Base-by-base conservation (phyloP, 2,113 vertebrate genomes). In the Maccullochella peelii region DNA sequence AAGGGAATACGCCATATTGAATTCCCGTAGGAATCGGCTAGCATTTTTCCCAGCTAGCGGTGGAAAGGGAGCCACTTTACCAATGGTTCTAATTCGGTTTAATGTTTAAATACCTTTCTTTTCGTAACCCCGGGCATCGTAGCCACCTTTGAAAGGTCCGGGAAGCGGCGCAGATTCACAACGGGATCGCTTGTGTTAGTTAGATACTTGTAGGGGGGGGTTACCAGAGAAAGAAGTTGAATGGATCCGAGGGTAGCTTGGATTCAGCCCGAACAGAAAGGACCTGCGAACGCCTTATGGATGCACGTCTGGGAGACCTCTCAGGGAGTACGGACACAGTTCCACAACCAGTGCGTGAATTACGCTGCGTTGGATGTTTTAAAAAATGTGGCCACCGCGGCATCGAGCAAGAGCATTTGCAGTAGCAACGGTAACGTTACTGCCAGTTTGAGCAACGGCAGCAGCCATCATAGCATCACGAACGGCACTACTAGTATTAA, bases 201-300 rank as follows among this genome's bases (percentile, higher is more conserved):
- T 80, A 63, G 74, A 65, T 76, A 89, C 83, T 88, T 82, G 85
- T 63, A 40, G 73, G 86, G 91, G 86, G 91, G 83, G 73, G 84
- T 69, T 61, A 89, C 84, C 90, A 79, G 92, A 93, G 93, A 87
- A 71, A 92, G 89, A 95, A 92, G 93, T 96, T 97, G 97, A 96
- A 98, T 99, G 98, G 98, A 99, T 97, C 97, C 98, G 95, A 97
- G 97, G 95, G 96, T 99, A 92, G 97, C 98, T 93, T 99, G 98
- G 98, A 98, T 99, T 95, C 98, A 99, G 97, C 98, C 98, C 80
- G 98, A 99, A 93, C 98, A 99, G 96, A 98, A 97, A 95, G 98
- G 98, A 95, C 98, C 98, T 92, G 98, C 98, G 92, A 99, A 98
- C 95, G 96, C 97, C 90, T 96, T 99, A 92, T 99, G 98, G 98